Evolutionary conservation across 2,797 vertebrate species (phyloP), one percentile per base, ranked within the genome.

Genomic region (Premnoplex brunnescens): DNA sequence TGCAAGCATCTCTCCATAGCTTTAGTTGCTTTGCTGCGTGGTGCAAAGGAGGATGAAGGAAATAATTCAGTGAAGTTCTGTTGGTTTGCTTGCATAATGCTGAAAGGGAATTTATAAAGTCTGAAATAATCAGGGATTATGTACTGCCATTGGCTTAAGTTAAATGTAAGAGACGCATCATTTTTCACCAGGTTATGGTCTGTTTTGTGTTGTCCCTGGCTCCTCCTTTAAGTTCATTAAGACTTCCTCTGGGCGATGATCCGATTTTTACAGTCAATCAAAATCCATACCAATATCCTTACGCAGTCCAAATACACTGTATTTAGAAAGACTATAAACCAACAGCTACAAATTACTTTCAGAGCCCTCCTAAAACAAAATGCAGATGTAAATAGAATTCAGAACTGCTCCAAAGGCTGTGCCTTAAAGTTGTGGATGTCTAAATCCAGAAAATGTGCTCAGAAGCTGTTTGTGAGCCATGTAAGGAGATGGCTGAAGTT

Each of bases 211-310:
- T 93, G 22, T 93, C 66, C 43, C 43, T 63, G 68, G 19, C 67
- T 90, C 49, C 26, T 89, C 36, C 69, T 89, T 55, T 73, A 58
- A 58, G 88, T 93, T 73, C 63, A 79, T 93, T 95, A 93, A 88
- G n/a, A 58, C 80, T 87, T 94, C 80, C 95, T 96, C 60, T 95
- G 91, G 89, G 60, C 12, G 7, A 78, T 77, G 91, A 86, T 94
- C 93, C 20, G 76, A 85, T 74, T 96, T 91, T 96, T 95, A 87
- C 88, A 96, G 94, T 86, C 93, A 95, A 90, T 93, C 80, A 93
- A 91, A 93, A 91, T 73, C 83, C 83, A 93, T 91, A 93, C 85
- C 88, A 58, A 80, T 73, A 88, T 34, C 63, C 67, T 94, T 85
- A 85, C 0, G 0, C 83, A 79, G 66, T 63, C 92, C 77, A 94